Percentiles rank a stretch among this genome's conserved stretches.
Evolutionary conservation across 2,888 invertebrate species (phyloP).

Genomic region (Lycia hirtaria): DNA sequence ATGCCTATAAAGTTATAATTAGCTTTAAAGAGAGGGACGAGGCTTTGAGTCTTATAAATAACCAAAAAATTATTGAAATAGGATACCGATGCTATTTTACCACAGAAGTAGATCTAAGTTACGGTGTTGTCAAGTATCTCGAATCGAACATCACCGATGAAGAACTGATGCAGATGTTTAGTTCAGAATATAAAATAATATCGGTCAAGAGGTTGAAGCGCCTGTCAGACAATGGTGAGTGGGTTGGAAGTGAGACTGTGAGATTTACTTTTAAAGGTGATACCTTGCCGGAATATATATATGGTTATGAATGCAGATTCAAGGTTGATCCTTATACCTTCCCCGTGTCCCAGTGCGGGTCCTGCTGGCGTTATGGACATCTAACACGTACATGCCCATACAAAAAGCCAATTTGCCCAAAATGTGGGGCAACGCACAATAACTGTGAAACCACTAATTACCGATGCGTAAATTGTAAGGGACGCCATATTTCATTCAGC

Average conservation of each 20-base stretch:
- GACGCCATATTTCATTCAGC: slow-evolving; percentile 35
- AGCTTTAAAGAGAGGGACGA: too few relatives aligned
- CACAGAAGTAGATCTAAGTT: too few relatives aligned
- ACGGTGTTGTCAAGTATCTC: too few relatives aligned
- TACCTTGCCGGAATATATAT: not conserved
- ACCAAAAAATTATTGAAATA: too few relatives aligned
- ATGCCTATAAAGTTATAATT: too few relatives aligned
- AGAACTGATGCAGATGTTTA: too few relatives aligned
- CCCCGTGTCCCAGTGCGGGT: slow-evolving; percentile 36
- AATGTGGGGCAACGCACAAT: slow-evolving; percentile 31
- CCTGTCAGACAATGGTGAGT: not conserved
- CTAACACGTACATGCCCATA: slow-evolving; percentile 11
- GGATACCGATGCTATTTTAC: too few relatives aligned
- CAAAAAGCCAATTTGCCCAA: slow-evolving; percentile 24
- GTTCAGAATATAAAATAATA: too few relatives aligned
- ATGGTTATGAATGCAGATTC: slow-evolving; percentile 13
- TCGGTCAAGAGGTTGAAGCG: slow-evolving; percentile 8
- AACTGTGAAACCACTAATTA: slow-evolving; percentile 34
- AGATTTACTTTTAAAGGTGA: not conserved
- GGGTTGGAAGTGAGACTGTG: not conserved
- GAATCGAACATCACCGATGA: too few relatives aligned
- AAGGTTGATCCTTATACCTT: slow-evolving; percentile 35
- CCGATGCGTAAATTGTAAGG: not conserved
- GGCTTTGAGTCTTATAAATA: too few relatives aligned
- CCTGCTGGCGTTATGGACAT: slow-evolving; percentile 36